Conservation (phyloP, 2,888 invertebrate genomes). For the Cheilosia soror region DNA sequence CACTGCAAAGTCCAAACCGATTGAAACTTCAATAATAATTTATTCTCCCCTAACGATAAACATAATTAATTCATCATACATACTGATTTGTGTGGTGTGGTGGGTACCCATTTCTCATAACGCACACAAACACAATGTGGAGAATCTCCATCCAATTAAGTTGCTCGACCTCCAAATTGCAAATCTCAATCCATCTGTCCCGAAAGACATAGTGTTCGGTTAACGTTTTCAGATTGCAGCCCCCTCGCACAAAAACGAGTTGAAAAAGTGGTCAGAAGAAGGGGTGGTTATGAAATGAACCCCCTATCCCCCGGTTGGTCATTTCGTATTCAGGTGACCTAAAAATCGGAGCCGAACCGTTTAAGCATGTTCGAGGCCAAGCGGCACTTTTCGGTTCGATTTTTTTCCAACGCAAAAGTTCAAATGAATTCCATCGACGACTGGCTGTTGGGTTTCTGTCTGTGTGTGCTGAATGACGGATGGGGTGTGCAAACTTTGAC, state of each 20-base stretch:
- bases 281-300: constrained; percentile 2
- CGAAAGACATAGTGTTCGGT: constrained; percentile 70
- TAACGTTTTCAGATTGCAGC: constrained; percentile 65
- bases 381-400: constrained; percentile 48
- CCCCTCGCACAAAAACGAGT: constrained; percentile 23
- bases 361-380: constrained; percentile 61
- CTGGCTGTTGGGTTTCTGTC: constrained; percentile 19
- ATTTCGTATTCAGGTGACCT: constrained; percentile 76
- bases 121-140: not conserved
- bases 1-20: constrained; percentile 29
- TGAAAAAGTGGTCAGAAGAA: constrained; percentile 12
- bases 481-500: constrained; percentile 66
- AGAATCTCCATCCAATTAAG: constrained; percentile 69
- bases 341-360: constrained; percentile 65
- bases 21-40: constrained; percentile 66
- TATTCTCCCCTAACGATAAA: constrained; percentile 66
- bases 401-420: constrained; percentile 34
- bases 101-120: not conserved
- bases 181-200: constrained; percentile 74
- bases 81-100: constrained; percentile 45
- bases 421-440: constrained; percentile 34
- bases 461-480: constrained; percentile 37
- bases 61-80: constrained; percentile 73
- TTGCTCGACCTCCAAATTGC: constrained; percentile 74
- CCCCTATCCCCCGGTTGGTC: constrained; percentile 30